A percentile compares a stretch with the other conserved stretches of the same genome.
Conservation (phyloP, 1,140 invertebrate genomes). For the Atta colombica region DNA sequence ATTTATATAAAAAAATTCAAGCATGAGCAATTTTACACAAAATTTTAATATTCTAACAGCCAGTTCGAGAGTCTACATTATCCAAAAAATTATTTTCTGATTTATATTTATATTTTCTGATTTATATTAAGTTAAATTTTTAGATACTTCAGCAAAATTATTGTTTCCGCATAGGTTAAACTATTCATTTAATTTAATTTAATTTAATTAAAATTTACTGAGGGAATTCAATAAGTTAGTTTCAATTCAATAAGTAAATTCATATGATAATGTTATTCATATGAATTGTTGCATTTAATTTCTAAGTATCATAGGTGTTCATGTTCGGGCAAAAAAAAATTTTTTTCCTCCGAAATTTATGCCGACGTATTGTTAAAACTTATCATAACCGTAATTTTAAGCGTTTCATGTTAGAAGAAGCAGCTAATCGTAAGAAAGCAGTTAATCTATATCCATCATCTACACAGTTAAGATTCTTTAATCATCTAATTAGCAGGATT, state of each 20-base stretch:
- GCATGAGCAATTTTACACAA: too few relatives aligned
- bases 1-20: too few relatives aligned
- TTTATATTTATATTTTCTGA: too few relatives aligned
- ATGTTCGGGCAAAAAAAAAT: background rate
- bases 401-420: slow-evolving; percentile 15
- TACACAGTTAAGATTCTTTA: slow-evolving; percentile 44
- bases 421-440: slow-evolving; percentile 3
- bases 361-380: background rate
- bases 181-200: background rate
- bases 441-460: slow-evolving; percentile 53
- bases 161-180: background rate
- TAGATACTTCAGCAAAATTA: too few relatives aligned
- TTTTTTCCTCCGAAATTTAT: background rate
- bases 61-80: too few relatives aligned
- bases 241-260: background rate
- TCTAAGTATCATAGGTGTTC: background rate
- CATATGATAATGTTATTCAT: background rate
- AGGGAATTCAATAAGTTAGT: background rate
- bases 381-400: slow-evolving; percentile 24
- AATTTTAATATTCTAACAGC: too few relatives aligned
- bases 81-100: too few relatives aligned
- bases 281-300: background rate
- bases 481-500: slow-evolving; percentile 56
- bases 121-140: too few relatives aligned
- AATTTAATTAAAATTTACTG: background rate